Evolutionary conservation across 1,140 invertebrate species (phyloP), one percentile per base, ranked within the genome.

Genomic region (Megalonaias nervosa): DNA sequence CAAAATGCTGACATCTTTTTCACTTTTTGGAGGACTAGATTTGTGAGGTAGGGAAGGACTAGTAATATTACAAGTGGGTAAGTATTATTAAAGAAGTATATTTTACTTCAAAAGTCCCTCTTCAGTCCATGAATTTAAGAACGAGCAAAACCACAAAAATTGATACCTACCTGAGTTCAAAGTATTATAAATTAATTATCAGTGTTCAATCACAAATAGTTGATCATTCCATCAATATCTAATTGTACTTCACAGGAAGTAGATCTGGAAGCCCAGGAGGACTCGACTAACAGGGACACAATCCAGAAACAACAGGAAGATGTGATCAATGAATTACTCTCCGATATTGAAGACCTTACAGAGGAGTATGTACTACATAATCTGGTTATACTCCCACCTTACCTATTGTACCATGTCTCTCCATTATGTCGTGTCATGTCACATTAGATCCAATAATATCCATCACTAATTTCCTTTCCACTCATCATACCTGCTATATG

Each of bases 331-430:
- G 81, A 77, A 80, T 85, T 87, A n/a, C 76, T 87, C 26, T 67
- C 74, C 17, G 83, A 78, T 26, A 89, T 84, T 68, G 67, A 87
- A 59, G 87, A 89, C 60, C 77, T 89, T 13, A 79, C 77, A 31
- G 85, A 87, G 19, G 87, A 87, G 87, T 89, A 74, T 83, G 87
- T 82, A 23, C 17, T 57, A 13, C 14, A 14, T 64, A 57, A 16
- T 17, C n/a, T 56, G 74, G 14, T 67, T 23, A 57, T 38, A 26
- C 57, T n/a, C 19, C n/a, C 38, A 23, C 62, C 26, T 26, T 26
- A 67, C 1, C 21, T n/a, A 48, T n/a, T 16, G 17, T 5, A 13
- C 55, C 55, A 61, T 1, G 55, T 57, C 13, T 59, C 5, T 71
- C 59, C 15, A 21, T 19, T 26, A 56, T 6, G 58, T 71, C 69